Percentiles rank a stretch among this genome's conserved stretches.
Conservation (phyloP, 1,140 invertebrate genomes). For the Aphaenogaster floridana region DNA sequence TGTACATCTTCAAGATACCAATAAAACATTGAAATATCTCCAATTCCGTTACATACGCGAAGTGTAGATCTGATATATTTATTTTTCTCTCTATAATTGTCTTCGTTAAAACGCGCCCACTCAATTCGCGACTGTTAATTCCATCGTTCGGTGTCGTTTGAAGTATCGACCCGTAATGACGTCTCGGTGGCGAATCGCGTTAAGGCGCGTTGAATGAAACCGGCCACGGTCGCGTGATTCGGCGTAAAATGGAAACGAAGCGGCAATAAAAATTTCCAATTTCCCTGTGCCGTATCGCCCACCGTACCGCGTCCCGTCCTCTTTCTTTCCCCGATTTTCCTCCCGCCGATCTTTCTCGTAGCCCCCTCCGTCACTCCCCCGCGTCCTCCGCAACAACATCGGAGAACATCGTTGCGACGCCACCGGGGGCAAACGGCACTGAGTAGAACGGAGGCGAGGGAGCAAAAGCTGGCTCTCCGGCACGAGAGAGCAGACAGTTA, state of each 20-base stretch:
- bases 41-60: neutral
- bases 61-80: neutral
- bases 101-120: neutral
- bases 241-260: conserved; percentile 78
- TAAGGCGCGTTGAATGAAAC: conserved; percentile 62
- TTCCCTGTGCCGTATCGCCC: conserved; percentile 64
- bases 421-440: conserved; percentile 68
- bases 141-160: neutral
- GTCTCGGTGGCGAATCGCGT: conserved; percentile 57
- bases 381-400: conserved; percentile 4
- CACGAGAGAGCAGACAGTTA: conserved; percentile 80
- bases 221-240: conserved; percentile 39
- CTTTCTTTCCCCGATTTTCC: neutral
- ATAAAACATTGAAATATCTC: neutral
- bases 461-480: conserved; percentile 70
- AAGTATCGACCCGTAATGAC: conserved; percentile 38
- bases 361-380: conserved; percentile 5
- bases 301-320: neutral
- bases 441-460: conserved; percentile 70
- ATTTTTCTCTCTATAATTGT: neutral
- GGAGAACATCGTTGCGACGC: conserved; percentile 66
- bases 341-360: conserved; percentile 12
- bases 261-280: conserved; percentile 79
- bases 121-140: neutral
- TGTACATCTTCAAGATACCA: neutral